Evolutionary conservation across 35 echinoderm and acorn worm genomes (phyloP).

Genomic region (Strongylocentrotus purpuratus): DNA sequence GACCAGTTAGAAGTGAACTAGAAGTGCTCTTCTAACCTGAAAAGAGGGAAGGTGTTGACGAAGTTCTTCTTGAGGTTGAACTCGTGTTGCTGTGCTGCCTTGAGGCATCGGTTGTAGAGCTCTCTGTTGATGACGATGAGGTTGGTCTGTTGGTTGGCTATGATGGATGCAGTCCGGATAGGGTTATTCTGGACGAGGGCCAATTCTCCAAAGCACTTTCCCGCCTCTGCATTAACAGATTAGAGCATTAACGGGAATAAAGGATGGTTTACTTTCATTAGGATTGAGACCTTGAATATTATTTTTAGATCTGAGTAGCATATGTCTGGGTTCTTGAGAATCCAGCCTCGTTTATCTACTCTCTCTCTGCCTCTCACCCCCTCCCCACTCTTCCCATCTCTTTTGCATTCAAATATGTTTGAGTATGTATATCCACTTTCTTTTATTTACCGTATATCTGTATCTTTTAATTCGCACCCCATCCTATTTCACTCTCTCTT

Average conservation of each 20-base stretch:
- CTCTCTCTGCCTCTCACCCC: too few species aligned
- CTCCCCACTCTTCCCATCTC: background rate
- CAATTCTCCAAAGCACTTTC: constrained; percentile 95
- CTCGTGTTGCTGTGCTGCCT: constrained; percentile 91
- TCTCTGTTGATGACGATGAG: constrained; percentile 90
- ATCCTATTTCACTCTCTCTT: too few species aligned
- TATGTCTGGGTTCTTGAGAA: background rate
- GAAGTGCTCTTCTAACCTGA: constrained; percentile 58
- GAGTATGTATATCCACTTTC: too few species aligned
- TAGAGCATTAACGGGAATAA: background rate
- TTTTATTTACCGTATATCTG: too few species aligned
- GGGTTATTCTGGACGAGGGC: constrained; percentile 86
- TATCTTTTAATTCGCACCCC: too few species aligned
- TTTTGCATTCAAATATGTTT: background rate
- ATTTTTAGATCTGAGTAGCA: background rate
- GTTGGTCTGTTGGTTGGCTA: constrained; percentile 71
- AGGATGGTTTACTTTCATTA: too few species aligned
- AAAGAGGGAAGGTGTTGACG: constrained; percentile 70
- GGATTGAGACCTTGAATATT: too few species aligned
- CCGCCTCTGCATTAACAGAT: constrained; percentile 55
- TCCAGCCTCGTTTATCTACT: too few species aligned
- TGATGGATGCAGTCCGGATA: constrained; percentile 81
- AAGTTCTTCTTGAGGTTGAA: constrained; percentile 89
- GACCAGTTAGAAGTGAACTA: too few species aligned
- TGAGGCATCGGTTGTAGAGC: constrained; percentile 87